Evolutionary conservation across 2,797 vertebrate genomes (phyloP).

Genomic region (Liparis tanakae): DNA sequence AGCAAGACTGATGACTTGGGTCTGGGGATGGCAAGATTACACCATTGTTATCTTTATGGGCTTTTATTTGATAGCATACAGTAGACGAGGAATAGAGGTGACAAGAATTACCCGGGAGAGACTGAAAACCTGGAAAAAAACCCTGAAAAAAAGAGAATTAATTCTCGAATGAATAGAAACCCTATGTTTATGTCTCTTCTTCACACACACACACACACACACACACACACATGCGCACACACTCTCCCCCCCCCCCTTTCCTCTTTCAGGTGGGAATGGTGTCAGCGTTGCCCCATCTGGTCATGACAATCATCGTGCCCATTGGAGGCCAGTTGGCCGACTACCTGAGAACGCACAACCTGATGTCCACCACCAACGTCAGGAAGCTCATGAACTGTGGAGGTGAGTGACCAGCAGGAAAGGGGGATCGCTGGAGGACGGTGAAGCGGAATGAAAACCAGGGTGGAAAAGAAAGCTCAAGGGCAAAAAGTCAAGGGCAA

Average conservation of each 20-base stretch:
- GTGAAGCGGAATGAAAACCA: background rate
- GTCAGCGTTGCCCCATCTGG: constrained; percentile 94
- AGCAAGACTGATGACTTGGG: background rate
- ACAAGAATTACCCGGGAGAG: background rate
- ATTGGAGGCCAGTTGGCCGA: constrained; percentile 97
- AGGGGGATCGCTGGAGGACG: background rate
- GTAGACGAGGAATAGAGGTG: background rate
- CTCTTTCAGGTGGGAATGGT: constrained; percentile 91
- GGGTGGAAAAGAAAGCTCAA: background rate
- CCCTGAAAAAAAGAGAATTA: background rate
- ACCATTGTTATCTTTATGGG: background rate
- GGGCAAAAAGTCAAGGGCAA: background rate
- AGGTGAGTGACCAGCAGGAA: constrained; percentile 76
- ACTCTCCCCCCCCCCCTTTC: background rate
- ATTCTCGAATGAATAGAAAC: background rate
- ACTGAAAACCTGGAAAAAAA: background rate
- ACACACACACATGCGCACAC: background rate
- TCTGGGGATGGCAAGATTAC: background rate
- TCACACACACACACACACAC: background rate
- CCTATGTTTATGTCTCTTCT: background rate
- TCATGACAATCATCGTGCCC: constrained; percentile 98
- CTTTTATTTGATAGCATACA: background rate
- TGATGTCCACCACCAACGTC: constrained; percentile 95
- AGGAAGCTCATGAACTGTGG: constrained; percentile 99
- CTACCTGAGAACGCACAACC: constrained; percentile 90